Evolutionary conservation across 1,140 invertebrate species (phyloP), one percentile per base, ranked within the genome.

Genomic region (Trichonephila clavipes): DNA sequence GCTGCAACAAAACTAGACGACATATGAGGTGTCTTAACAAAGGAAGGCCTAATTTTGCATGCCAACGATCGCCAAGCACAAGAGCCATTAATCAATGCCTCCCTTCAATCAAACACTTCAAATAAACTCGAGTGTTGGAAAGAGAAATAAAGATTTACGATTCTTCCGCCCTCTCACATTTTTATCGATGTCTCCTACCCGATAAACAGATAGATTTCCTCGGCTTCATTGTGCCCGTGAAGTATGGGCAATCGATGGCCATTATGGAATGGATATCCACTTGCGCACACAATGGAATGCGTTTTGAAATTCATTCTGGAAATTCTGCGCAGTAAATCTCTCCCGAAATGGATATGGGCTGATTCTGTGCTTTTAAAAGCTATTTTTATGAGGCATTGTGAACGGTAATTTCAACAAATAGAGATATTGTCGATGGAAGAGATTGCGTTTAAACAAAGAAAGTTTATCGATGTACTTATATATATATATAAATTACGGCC

Each of bases 201-300:
- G 12, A 19, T 34, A 77, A 34, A 77, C 28, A 40, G 24, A 77
- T 24, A 77, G 40, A 77, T 77, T 77, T 77, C 72, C 72, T 77
- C 16, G 1, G 3, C 72, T 40, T 77, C 28, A 77, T 77, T 77
- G 72, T 77, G 28, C 24, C 5, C 12, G 16, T 40, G 66, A 77
- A 77, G 28, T 28, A 28, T 34, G 28, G 72, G 51, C 7, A 51
- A 51, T 51, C 51, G 51, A 51, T 51, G 72, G 6, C 72, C 72
- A 77, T 77, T 77, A 77, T 77, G 28, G 72, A 34, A 40, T 77
- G 28, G 72, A 77, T 77, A 77, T 77, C 72, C 28, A 34, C 72
- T 77, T 40, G 72, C 34, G 34, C 34, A 34, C 28, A 77, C 72
- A 77, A 77, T 77, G 16, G 72, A 28, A 77, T 51, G 51, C 72